Percentiles rank a stretch among this genome's conserved stretches.
phyloP scores from a whole-genome alignment of 2,113 vertebrate species.

The Archilochus colubris region DNA sequence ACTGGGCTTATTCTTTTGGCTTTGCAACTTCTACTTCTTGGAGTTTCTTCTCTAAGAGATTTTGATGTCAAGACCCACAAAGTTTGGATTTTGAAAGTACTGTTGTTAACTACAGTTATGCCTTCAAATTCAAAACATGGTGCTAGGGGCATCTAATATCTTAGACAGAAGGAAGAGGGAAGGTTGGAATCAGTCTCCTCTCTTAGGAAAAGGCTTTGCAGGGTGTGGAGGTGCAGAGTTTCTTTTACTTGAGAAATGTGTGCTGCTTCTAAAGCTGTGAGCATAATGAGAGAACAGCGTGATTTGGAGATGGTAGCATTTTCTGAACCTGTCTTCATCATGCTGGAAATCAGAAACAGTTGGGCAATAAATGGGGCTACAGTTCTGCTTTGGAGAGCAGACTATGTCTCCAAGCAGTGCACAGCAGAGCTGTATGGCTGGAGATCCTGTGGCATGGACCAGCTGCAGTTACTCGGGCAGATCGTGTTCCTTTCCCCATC shows the following conservation, averaged over 20 bases:
- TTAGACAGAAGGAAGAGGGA: not conserved
- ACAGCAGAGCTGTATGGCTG: rapidly evolving
- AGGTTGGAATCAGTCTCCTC: not conserved
- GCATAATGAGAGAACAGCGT: rapidly evolving
- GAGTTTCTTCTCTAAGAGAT: not conserved
- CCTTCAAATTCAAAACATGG: not conserved
- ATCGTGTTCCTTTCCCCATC: not conserved
- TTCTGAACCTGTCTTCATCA: not conserved
- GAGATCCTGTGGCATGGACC: not conserved
- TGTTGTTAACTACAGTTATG: not conserved
- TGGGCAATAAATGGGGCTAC: not conserved
- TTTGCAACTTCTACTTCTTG: not conserved
- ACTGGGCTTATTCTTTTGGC: not conserved
- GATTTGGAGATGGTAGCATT: not conserved
- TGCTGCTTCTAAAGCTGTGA: not conserved
- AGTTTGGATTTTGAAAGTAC: not conserved
- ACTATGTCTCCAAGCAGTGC: not conserved
- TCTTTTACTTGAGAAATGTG: not conserved
- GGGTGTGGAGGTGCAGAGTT: not conserved
- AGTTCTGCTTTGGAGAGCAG: not conserved
- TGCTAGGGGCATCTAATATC: not conserved
- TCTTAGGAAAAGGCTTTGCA: not conserved
- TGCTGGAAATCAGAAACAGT: not conserved
- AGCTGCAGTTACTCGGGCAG: not conserved
- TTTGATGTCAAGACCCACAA: not conserved